Conservation (phyloP, 2,113 vertebrate species). For the Anhinga rufa region DNA sequence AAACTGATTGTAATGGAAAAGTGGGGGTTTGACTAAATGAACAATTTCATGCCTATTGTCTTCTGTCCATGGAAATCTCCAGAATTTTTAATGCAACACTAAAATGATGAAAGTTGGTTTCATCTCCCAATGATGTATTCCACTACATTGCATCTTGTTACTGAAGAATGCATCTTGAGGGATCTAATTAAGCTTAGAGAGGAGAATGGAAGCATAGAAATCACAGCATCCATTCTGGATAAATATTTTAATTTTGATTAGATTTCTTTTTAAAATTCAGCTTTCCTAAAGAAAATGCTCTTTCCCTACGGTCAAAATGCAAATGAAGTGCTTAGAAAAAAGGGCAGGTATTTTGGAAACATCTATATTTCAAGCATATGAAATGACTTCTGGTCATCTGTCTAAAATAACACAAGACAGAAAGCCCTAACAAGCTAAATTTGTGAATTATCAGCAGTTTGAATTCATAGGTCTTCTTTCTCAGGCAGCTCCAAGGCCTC, state of each 20-base stretch:
- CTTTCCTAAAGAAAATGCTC: background rate
- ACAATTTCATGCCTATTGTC: background rate
- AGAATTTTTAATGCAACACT: background rate
- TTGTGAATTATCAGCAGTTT: background rate
- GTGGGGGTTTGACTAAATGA: background rate
- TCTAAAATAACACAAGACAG: background rate
- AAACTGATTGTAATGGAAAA: background rate
- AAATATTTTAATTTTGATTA: background rate
- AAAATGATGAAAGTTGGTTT: background rate
- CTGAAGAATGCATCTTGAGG: background rate
- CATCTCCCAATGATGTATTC: background rate
- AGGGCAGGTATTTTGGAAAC: background rate
- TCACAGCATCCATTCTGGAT: background rate
- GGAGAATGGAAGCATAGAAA: background rate
- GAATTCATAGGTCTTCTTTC: background rate
- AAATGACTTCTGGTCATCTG: background rate
- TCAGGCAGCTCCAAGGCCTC: background rate
- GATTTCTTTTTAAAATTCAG: background rate
- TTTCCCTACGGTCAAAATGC: background rate
- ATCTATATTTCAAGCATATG: background rate
- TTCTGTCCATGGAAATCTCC: background rate
- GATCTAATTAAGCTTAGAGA: background rate
- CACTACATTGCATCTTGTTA: background rate
- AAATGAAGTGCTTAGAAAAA: background rate
- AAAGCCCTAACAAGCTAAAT: background rate